A percentile compares a stretch with the other conserved stretches of the same genome.
Evolutionary conservation across 2,888 invertebrate species (phyloP).

Genomic region (Danaus chrysippus): DNA sequence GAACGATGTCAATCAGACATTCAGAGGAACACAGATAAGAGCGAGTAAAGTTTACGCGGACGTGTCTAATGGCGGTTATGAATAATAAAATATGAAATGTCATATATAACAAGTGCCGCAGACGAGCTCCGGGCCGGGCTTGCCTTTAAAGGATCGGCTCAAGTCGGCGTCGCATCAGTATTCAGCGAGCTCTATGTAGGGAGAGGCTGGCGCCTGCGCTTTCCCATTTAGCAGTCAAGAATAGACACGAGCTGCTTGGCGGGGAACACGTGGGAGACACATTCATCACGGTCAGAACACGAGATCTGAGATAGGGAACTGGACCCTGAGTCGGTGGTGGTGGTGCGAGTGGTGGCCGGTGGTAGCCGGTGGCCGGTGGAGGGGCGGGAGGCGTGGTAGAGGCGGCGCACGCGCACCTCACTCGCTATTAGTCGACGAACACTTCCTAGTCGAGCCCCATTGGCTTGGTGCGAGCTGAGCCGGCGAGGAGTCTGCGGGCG

Average conservation of each 20-base stretch:
- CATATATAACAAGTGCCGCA: background rate
- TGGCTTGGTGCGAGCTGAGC: conserved; percentile 23
- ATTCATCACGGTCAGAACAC: conserved; percentile 18
- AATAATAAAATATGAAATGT: background rate
- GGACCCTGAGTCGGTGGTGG: conserved; percentile 3
- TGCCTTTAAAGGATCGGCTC: conserved; percentile 2
- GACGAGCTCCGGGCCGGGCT: background rate
- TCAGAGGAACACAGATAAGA: no score
- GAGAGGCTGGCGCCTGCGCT: conserved; percentile 23
- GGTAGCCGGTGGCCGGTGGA: conserved; percentile 12
- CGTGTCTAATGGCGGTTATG: no score
- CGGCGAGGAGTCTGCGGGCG: conserved; percentile 24
- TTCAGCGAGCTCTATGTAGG: conserved; percentile 13
- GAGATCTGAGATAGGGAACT: conserved; percentile 20
- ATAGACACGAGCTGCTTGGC: conserved; percentile 10
- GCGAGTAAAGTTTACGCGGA: no score
- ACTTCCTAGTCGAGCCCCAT: conserved; percentile 22
- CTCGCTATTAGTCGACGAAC: conserved; percentile 17
- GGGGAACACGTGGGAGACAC: conserved; percentile 13
- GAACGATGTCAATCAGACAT: no score
- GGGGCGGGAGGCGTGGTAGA: conserved; percentile 32
- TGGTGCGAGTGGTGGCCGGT: conserved; percentile 26
- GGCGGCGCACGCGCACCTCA: conserved; percentile 50
- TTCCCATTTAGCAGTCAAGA: conserved; percentile 3
- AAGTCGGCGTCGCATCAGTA: background rate